Evolutionary conservation across 1,140 invertebrate species (phyloP), one percentile per base, ranked within the genome.

Genomic region (Drosophila kikkawai): DNA sequence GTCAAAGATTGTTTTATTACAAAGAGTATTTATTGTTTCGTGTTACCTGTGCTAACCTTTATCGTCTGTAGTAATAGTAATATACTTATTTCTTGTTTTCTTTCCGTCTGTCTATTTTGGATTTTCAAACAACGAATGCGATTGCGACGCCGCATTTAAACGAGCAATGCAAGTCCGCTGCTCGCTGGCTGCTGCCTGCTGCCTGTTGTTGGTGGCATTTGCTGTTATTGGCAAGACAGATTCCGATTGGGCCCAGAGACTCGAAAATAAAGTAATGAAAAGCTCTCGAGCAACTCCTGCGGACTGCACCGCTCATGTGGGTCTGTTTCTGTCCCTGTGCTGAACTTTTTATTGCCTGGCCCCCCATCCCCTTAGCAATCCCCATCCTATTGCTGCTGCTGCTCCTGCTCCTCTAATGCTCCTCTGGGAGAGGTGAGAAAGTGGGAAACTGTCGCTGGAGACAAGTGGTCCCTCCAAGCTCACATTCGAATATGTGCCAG

Each of bases 191-290:
- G 32, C 41, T 15, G 32, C 26, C 17, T 58, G 37, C 17, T 45
- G n/a, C 15, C 17, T 39, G 64, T 39, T 57, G 42, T 45, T 57
- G 44, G 61, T 53, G 67, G 61, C 67, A 53, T 67, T 55, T 67
- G 67, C 67, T 70, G 48, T 68, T 73, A 73, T 73, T 73, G 69
- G 69, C 69, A 59, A 73, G 69, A 73, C 69, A 73, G 69, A 73
- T 73, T 73, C 55, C 70, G 69, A 73, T 73, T 73, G 69, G 70
- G 69, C 45, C 64, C 55, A 60, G 69, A 71, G 67, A 71, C 53
- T 73, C 55, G 67, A 73, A 73, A 73, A 73, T 80, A 73, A 79
- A 79, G 75, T 79, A 79, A 79, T 79, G 60, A 79, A 79, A 79
- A 73, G 57, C 67, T 73, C 47, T 44, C 41, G 50, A 48, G 9